Percentiles rank a stretch among this genome's conserved stretches.
Evolutionary conservation across 2,888 invertebrate genomes (phyloP).

Genomic region (Rhorus exstirpatorius): DNA sequence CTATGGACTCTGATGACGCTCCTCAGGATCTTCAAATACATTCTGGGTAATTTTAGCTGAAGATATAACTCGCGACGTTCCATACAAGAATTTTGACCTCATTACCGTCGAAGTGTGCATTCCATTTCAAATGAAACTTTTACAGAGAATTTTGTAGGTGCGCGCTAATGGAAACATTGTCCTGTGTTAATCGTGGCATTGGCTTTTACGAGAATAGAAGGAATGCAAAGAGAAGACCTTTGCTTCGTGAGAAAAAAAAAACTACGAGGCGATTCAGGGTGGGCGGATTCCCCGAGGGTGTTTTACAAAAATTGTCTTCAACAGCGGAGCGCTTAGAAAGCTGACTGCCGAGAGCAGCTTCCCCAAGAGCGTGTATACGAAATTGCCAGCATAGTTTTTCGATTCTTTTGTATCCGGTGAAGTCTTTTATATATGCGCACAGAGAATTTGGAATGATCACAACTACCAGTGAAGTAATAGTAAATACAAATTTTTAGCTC

Average conservation of each 20-base stretch:
- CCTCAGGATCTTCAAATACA: slow-evolving; percentile 4
- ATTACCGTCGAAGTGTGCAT: background rate
- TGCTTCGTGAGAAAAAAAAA: background rate
- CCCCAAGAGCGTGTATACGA: slow-evolving; percentile 20
- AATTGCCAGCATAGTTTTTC: slow-evolving; percentile 53
- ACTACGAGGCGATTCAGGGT: background rate
- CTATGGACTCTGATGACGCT: background rate
- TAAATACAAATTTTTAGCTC: too few species aligned
- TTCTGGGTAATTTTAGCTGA: background rate
- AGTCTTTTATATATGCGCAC: too few species aligned
- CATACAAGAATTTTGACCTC: slow-evolving; percentile 4
- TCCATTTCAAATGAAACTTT: slow-evolving; percentile 1
- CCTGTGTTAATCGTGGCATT: background rate
- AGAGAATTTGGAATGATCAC: too few species aligned
- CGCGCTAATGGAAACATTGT: slow-evolving; percentile 39
- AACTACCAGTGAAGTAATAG: too few species aligned
- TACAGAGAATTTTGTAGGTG: background rate
- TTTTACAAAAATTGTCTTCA: slow-evolving; percentile 44
- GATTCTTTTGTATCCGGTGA: slow-evolving; percentile 38
- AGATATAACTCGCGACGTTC: background rate
- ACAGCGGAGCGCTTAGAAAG: background rate
- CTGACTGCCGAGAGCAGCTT: slow-evolving; percentile 26
- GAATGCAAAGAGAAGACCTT: slow-evolving; percentile 1
- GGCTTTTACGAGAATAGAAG: slow-evolving; percentile 28
- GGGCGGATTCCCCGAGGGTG: slow-evolving; percentile 26